phyloP scores from a whole-genome alignment of 2,113 vertebrate genomes.

The Acrocephalus kingi region DNA sequence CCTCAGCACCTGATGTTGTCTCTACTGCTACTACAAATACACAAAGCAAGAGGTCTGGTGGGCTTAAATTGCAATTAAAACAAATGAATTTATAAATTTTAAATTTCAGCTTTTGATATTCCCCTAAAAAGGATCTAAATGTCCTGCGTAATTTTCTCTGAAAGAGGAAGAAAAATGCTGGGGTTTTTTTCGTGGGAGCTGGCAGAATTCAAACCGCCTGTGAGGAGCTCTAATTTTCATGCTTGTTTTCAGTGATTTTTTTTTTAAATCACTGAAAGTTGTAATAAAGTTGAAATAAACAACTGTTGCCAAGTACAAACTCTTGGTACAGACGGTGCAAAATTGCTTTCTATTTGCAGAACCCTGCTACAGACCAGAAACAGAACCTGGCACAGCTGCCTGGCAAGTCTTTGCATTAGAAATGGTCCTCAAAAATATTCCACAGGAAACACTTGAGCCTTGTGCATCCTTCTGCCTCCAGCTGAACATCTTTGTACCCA shows the following conservation, averaged over 20 bases:
- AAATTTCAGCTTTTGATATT: background rate
- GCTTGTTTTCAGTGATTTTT: background rate
- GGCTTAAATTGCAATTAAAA: background rate
- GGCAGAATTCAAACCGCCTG: background rate
- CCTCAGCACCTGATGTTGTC: background rate
- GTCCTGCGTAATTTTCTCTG: background rate
- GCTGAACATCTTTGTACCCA: background rate
- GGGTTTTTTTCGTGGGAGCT: background rate
- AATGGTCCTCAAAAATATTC: background rate
- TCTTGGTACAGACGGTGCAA: background rate
- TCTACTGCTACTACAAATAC: background rate
- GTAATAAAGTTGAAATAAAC: background rate
- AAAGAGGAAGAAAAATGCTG: background rate
- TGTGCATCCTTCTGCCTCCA: background rate
- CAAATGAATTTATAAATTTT: background rate
- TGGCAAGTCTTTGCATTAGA: background rate
- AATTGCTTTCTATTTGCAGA: background rate
- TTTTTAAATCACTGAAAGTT: background rate
- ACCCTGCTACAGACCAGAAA: background rate
- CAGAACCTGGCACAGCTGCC: background rate
- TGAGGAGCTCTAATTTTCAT: background rate
- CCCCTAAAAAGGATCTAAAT: background rate
- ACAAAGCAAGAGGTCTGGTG: background rate
- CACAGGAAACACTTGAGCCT: background rate
- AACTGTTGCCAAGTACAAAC: background rate